These are phyloP conservation scores for Xanthorhoe spadicearia DNA, from an alignment of 2,888 invertebrate species.

Conservation along the genomic window DNA sequence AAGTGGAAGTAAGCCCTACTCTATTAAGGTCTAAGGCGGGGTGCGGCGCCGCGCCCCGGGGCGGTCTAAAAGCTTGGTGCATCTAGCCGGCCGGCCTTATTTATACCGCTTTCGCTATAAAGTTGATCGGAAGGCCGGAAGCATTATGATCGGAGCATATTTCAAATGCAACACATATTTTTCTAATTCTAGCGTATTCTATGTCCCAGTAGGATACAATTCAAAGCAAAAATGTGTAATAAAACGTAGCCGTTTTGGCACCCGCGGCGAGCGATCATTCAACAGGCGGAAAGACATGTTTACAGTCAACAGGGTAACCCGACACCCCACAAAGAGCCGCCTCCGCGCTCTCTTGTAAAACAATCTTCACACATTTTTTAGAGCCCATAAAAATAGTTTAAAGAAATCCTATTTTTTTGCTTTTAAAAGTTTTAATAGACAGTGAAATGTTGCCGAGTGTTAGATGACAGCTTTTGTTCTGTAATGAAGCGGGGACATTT, in stretches of 20 bases:
- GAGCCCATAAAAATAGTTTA: slow-evolving; percentile 83
- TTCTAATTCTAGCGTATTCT: slow-evolving; percentile 5
- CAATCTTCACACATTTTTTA: slow-evolving; percentile 83
- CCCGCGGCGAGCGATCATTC: slow-evolving; percentile 70
- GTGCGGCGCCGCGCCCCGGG: too few relatives aligned
- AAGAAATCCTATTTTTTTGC: slow-evolving; percentile 71
- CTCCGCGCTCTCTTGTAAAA: slow-evolving; percentile 79
- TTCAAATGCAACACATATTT: neutral
- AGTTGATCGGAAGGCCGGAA: too few relatives aligned
- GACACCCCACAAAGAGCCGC: slow-evolving; percentile 82
- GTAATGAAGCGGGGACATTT: slow-evolving; percentile 81
- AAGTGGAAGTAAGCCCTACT: too few relatives aligned
- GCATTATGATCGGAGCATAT: too few relatives aligned
- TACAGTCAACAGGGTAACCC: slow-evolving; percentile 79
- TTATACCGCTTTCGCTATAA: too few relatives aligned
- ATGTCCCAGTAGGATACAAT: slow-evolving; percentile 40
- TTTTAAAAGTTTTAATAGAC: slow-evolving; percentile 73
- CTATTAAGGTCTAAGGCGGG: too few relatives aligned
- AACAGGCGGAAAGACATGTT: slow-evolving; percentile 80
- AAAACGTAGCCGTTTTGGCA: slow-evolving; percentile 62
- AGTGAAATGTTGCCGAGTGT: slow-evolving; percentile 84
- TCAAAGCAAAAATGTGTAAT: slow-evolving; percentile 43
- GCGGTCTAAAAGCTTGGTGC: neutral
- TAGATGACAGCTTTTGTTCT: slow-evolving; percentile 84
- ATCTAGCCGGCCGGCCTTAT: neutral